Percentiles rank a stretch among this genome's conserved stretches.
Evolutionary conservation across 1,140 invertebrate species (phyloP).

Genomic region (Brachionus plicatilis): DNA sequence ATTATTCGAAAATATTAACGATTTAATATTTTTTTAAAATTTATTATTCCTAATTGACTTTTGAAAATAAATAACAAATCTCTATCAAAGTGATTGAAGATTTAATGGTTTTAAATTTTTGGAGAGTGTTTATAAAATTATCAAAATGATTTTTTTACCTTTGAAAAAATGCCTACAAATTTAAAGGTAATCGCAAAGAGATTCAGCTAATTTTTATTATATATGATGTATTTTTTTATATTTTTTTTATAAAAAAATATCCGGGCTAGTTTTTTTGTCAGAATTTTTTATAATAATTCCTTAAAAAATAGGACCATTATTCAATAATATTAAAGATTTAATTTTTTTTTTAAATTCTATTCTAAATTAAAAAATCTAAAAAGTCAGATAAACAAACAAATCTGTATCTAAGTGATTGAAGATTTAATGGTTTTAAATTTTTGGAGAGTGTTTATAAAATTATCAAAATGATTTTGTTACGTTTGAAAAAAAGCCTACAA

Average conservation of each 20-base stretch:
- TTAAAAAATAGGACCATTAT: background rate
- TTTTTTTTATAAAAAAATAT: background rate
- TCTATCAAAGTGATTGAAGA: conserved; percentile 32
- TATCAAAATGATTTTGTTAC: conserved; percentile 27
- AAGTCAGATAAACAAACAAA: conserved; percentile 16
- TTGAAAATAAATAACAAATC: background rate
- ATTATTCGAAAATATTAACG: background rate
- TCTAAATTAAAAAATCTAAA: background rate
- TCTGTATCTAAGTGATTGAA: conserved; percentile 31
- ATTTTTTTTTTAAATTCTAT: background rate
- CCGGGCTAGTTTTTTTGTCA: background rate
- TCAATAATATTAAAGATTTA: background rate
- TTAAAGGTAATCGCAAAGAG: background rate
- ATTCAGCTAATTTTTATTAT: conserved; percentile 1
- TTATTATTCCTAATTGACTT: background rate
- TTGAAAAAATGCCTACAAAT: background rate
- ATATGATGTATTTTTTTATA: background rate
- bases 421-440: conserved; percentile 18
- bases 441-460: conserved; percentile 13
- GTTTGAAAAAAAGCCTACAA: conserved; percentile 1
- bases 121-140: conserved; percentile 13
- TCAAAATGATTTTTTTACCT: conserved; percentile 24
- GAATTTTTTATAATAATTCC: background rate
- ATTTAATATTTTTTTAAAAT: background rate
- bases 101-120: conserved; percentile 13